These are phyloP conservation scores for Tragopan temminckii DNA, from an alignment of 2,797 vertebrate species.

Conservation along the genomic window DNA sequence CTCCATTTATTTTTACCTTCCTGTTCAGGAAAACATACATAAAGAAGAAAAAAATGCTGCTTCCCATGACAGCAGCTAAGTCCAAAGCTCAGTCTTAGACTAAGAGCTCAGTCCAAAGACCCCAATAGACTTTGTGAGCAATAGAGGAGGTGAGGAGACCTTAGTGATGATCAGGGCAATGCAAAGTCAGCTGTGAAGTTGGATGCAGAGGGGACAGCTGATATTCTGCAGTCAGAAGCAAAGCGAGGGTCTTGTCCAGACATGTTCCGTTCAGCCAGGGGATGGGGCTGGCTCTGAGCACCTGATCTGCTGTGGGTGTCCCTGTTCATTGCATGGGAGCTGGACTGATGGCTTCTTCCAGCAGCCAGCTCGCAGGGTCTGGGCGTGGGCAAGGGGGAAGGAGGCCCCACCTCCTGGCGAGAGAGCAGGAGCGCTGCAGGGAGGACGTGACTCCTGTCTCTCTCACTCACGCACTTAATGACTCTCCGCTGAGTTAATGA, in stretches of 20 bases:
- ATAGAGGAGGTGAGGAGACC: neutral
- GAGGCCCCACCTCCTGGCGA: fast-evolving
- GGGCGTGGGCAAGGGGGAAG: neutral
- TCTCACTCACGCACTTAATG: neutral
- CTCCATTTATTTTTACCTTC: conserved; percentile 59
- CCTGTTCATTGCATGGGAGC: too few relatives aligned
- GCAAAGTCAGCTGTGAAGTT: neutral
- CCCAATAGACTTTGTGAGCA: neutral
- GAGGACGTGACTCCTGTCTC: neutral
- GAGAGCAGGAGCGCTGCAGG: neutral
- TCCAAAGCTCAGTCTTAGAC: too few relatives aligned
- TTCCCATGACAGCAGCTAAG: neutral
- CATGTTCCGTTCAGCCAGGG: neutral
- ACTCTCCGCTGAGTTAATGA: neutral
- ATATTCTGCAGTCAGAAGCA: fast-evolving
- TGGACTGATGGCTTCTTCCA: neutral
- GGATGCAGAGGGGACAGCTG: neutral
- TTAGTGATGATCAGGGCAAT: neutral
- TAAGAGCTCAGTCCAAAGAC: neutral
- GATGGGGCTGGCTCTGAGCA: too few relatives aligned
- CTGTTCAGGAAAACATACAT: neutral
- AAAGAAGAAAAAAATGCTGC: neutral
- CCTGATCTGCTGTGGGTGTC: too few relatives aligned
- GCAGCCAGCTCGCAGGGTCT: neutral
- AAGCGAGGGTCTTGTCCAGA: fast-evolving